Evolutionary conservation across 2,113 vertebrate species (phyloP), one percentile per base, ranked within the genome.

Genomic region (Psephotus haematonotus): DNA sequence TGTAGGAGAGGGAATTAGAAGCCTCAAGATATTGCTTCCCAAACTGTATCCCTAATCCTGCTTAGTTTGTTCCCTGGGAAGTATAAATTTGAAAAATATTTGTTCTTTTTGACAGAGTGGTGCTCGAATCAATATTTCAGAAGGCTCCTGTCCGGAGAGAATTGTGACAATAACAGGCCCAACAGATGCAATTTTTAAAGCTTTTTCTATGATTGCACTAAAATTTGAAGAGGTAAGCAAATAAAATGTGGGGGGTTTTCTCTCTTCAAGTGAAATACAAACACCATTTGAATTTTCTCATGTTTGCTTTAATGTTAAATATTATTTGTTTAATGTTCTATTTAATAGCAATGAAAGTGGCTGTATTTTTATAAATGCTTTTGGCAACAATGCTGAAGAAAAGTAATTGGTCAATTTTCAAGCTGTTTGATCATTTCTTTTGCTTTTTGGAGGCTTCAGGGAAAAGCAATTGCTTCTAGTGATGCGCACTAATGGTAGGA

Each of bases 91-190:
- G 67, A 53, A 92, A 96, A 88, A 72, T 88, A 19, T 91, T 95
- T 96, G n/a, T 89, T 95, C 72, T 92, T 96, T 92, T 97, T 97
- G 97, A 74, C 96, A 99, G 99, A 99, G 99, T 69, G 98, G 99
- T 35, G 99, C 99, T 85, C 98, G 99, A 83, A 99, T 99, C 97
- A 99, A 99, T 98, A 99, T 99, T 97, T 99, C 99, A 46, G 99
- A 99, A 95, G 99, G 99, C 47, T 99, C 99, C 35, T 99, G 99
- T 97, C 99, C 99, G 12, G 99, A 99, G 97, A 98, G 99, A 88
- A 99, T 99, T 93, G 99, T 99, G 86, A 99, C 99, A 89, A 99
- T 99, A 97, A 99, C 99, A 63, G 99, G 99, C 82, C 98, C 99
- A 75, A 99, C 99, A 86, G 99, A 99, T 96, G 98, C 98, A 43